These are phyloP conservation scores for Rhea americana DNA, from an alignment of 2,113 vertebrate species.

Conservation along the genomic window DNA sequence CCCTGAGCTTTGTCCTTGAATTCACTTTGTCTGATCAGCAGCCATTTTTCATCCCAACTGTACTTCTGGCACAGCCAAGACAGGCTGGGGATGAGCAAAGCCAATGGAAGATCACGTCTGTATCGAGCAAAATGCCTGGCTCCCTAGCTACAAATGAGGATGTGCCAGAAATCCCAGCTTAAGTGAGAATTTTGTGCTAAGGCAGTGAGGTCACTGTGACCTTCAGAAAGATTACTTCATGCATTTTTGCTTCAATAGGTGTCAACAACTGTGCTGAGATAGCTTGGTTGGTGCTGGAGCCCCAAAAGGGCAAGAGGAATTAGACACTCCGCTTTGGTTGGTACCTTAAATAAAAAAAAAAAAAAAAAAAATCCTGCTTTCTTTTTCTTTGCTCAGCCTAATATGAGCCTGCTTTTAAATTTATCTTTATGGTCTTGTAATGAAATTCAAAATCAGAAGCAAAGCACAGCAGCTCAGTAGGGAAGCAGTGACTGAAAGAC, in stretches of 20 bases:
- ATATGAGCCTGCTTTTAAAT: slow-evolving; percentile 33
- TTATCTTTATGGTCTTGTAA: neutral
- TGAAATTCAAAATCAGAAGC: slow-evolving; percentile 34
- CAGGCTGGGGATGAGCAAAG: slow-evolving; percentile 55
- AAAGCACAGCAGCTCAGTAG: neutral
- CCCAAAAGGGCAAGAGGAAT: slow-evolving; percentile 32
- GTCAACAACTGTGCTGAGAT: slow-evolving; percentile 35
- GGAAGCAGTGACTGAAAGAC: neutral
- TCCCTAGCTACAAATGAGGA: slow-evolving; percentile 61
- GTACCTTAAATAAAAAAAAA: slow-evolving; percentile 38
- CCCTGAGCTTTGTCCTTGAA: neutral
- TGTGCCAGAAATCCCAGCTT: slow-evolving; percentile 45
- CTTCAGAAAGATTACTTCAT: slow-evolving; percentile 53
- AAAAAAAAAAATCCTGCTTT: slow-evolving; percentile 31
- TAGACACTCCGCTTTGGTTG: slow-evolving; percentile 15
- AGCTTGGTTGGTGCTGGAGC: slow-evolving; percentile 10
- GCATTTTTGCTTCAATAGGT: slow-evolving; percentile 52
- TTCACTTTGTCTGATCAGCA: slow-evolving; percentile 52
- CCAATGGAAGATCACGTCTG: slow-evolving; percentile 35
- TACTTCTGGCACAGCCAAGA: slow-evolving; percentile 21
- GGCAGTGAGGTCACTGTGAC: slow-evolving; percentile 32
- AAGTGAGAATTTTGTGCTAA: slow-evolving; percentile 43
- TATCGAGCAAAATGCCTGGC: slow-evolving; percentile 27
- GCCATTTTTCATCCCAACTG: slow-evolving; percentile 45
- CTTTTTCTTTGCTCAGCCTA: slow-evolving; percentile 53